These are phyloP conservation scores for Hoplostethus mediterraneus DNA, from an alignment of 2,797 vertebrate genomes.

Conservation along the genomic window DNA sequence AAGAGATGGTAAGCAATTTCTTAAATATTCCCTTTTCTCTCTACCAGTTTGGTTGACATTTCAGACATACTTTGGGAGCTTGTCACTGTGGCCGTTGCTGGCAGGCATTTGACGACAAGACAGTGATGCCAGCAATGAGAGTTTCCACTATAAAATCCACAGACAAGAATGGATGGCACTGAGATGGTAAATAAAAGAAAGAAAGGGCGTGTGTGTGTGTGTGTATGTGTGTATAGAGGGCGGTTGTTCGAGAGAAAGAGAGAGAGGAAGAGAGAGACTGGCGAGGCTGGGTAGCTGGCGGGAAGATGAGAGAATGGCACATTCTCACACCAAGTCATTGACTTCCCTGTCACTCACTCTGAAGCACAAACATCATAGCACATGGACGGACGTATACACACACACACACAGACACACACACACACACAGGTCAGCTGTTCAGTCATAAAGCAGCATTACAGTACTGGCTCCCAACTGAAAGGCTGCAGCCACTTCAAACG, in stretches of 20 bases:
- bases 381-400: slow-evolving; percentile 10
- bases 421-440: slow-evolving; percentile 57
- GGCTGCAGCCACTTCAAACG: slow-evolving; percentile 51
- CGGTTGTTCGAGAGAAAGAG: slow-evolving; percentile 11
- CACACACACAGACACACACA: slow-evolving; percentile 27
- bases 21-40: slow-evolving; percentile 5
- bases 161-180: slow-evolving; percentile 13
- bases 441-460: slow-evolving; percentile 55
- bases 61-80: slow-evolving; percentile 43
- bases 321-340: slow-evolving; percentile 4
- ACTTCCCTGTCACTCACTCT: slow-evolving; percentile 12
- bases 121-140: slow-evolving; percentile 30
- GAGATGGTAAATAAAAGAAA: slow-evolving; percentile 19
- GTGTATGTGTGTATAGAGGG: not conserved
- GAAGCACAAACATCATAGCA: slow-evolving; percentile 34
- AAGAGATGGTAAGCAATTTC: slow-evolving; percentile 21
- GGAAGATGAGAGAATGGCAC: slow-evolving; percentile 15
- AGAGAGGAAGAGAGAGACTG: not conserved
- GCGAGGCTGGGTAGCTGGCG: not conserved
- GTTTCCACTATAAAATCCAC: slow-evolving; percentile 25
- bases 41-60: slow-evolving; percentile 34
- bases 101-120: slow-evolving; percentile 11
- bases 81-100: slow-evolving; percentile 16
- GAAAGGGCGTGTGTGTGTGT: not conserved
- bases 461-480: slow-evolving; percentile 57